These are phyloP conservation scores for Eptatretus burgeri DNA, from an alignment of 2,113 vertebrate species.

Conservation along the genomic window DNA sequence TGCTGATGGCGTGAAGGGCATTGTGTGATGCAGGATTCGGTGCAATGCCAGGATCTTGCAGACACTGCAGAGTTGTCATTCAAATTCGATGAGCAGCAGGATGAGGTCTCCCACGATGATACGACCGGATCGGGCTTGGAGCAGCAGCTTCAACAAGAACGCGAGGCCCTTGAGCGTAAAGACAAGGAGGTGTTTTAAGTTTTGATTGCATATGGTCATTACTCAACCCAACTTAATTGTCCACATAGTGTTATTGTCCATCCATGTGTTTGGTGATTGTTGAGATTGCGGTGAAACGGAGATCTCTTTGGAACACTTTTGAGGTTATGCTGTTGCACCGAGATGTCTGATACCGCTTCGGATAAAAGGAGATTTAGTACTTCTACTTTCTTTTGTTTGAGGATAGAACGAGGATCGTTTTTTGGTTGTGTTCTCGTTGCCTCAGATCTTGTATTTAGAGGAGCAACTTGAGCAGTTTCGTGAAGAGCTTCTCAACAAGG, in stretches of 20 bases:
- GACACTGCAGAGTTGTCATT: constrained; percentile 45
- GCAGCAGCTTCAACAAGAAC: constrained; percentile 22
- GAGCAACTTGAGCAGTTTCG: constrained; percentile 29
- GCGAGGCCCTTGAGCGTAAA: constrained; percentile 21
- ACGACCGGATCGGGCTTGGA: constrained; percentile 16
- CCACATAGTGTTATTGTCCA: too few species aligned
- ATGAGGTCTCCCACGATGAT: constrained; percentile 14
- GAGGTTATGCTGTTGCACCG: too few species aligned
- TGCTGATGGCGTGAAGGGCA: not conserved
- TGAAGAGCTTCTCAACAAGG: constrained; percentile 24
- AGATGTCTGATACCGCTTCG: too few species aligned
- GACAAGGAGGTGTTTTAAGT: constrained; percentile 26
- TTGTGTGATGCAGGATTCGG: constrained; percentile 31
- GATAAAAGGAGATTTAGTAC: too few species aligned
- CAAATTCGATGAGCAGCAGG: constrained; percentile 27
- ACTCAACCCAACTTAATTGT: too few species aligned
- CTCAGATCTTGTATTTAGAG: constrained; percentile 13
- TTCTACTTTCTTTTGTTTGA: too few species aligned
- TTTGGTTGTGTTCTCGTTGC: not conserved
- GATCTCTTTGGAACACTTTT: too few species aligned
- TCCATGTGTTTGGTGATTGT: too few species aligned
- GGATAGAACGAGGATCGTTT: too few species aligned
- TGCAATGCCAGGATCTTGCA: constrained; percentile 32
- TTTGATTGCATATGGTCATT: too few species aligned
- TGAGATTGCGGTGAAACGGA: too few species aligned